A percentile compares a stretch with the other conserved stretches of the same genome.
phyloP scores from a whole-genome alignment of 2,797 vertebrate genomes.

The Chiroxiphia lanceolata region DNA sequence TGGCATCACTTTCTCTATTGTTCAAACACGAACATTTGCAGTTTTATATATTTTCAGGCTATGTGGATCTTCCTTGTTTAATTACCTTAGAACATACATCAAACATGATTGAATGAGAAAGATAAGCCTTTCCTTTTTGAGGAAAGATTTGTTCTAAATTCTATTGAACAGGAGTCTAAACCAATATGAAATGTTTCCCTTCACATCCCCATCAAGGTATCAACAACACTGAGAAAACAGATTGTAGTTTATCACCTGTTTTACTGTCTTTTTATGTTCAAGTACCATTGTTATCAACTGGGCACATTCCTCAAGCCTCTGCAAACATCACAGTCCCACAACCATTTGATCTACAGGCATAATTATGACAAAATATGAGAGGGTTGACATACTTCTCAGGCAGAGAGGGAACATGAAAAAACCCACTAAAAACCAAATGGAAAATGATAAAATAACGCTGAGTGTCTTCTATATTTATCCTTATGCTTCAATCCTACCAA shows the following conservation, averaged over 20 bases:
- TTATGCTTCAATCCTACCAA: not conserved
- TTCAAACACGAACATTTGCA: not conserved
- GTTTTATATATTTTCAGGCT: not conserved
- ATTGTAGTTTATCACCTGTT: constrained; percentile 13
- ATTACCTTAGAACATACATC: constrained; percentile 3
- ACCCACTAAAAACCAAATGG: fast-evolving
- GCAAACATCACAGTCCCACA: not conserved
- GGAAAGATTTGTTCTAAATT: not conserved
- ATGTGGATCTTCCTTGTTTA: not conserved
- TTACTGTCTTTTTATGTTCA: not conserved
- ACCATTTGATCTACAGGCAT: not conserved
- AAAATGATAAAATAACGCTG: not conserved
- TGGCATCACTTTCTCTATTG: not conserved
- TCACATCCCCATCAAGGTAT: not conserved
- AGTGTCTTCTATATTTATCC: not conserved
- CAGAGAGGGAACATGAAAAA: not conserved
- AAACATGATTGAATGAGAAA: not conserved
- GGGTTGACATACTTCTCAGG: not conserved
- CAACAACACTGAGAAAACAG: not conserved
- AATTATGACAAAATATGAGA: not conserved
- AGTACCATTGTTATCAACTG: not conserved
- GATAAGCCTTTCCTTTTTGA: not conserved
- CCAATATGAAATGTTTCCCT: not conserved
- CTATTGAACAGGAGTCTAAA: not conserved
- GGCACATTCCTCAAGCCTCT: not conserved